A percentile compares a stretch with the other conserved stretches of the same genome.
Conservation (phyloP, 2,113 vertebrate genomes). For the Nycticebus coucang region DNA sequence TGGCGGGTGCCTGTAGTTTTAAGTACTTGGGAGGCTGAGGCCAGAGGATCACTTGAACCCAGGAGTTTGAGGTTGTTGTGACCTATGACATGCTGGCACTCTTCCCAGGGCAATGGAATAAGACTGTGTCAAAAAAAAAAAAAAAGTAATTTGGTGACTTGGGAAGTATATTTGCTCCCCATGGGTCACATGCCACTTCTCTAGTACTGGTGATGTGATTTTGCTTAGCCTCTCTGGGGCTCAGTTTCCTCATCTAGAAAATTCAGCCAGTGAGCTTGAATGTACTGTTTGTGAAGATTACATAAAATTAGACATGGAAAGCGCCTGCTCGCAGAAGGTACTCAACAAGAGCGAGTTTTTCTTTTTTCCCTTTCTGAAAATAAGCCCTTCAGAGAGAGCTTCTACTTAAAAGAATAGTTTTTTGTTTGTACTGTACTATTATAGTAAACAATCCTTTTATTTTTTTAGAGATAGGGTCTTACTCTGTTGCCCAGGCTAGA, state of each 20-base stretch:
- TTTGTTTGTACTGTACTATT: neutral
- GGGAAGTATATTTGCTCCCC: neutral
- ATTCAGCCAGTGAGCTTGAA: neutral
- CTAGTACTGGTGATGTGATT: neutral
- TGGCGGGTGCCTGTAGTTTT: too few species aligned
- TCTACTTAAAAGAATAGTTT: constrained; percentile 19
- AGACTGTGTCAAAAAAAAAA: too few species aligned
- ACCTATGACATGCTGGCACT: too few species aligned
- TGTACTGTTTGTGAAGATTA: neutral
- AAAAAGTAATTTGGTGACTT: neutral
- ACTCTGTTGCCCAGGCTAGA: too few species aligned
- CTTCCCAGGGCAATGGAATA: too few species aligned
- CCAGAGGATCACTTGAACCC: too few species aligned
- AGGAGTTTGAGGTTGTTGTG: too few species aligned
- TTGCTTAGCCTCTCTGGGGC: neutral
- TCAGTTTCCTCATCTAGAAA: neutral
- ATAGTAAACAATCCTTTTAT: too few species aligned
- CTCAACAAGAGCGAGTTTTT: neutral
- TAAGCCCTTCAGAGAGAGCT: neutral
- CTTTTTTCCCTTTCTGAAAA: neutral
- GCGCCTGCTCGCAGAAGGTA: neutral
- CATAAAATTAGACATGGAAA: neutral
- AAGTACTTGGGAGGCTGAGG: too few species aligned
- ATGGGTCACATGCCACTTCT: neutral
- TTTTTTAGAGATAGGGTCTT: too few species aligned